A percentile compares a stretch with the other conserved stretches of the same genome.
Evolutionary conservation across 2,797 vertebrate species (phyloP).

Genomic region (Masticophis lateralis): DNA sequence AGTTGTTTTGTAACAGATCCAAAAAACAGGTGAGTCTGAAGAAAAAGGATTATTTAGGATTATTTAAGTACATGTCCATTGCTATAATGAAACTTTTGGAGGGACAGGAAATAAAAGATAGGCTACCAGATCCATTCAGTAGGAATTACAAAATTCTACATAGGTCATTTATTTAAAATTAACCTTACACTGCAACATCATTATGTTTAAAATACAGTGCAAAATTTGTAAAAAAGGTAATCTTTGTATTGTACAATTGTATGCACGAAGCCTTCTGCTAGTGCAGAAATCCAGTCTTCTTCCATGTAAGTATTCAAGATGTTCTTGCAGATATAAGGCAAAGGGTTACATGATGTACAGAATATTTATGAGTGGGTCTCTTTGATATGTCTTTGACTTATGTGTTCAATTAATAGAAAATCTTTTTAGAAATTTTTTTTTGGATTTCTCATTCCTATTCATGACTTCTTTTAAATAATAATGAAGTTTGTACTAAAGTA

Average conservation of each 20-base stretch:
- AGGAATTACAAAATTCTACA: background rate
- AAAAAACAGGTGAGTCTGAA: constrained; percentile 78
- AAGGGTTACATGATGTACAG: background rate
- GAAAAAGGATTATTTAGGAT: background rate
- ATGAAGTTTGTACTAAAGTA: background rate
- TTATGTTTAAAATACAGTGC: background rate
- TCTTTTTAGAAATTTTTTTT: background rate
- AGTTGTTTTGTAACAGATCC: constrained; percentile 74
- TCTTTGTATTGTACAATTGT: background rate
- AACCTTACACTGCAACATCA: background rate
- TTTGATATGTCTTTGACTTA: background rate
- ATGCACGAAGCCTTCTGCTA: background rate
- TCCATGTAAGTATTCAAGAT: background rate
- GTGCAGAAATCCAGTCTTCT: background rate
- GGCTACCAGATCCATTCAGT: background rate
- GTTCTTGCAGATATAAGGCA: background rate
- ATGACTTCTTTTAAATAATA: background rate
- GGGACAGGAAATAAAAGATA: background rate
- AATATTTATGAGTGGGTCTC: background rate
- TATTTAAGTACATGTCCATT: background rate
- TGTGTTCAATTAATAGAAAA: background rate
- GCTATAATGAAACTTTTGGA: background rate
- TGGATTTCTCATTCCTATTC: background rate
- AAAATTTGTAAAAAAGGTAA: background rate
- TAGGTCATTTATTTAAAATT: background rate